phyloP scores from a whole-genome alignment of 2,888 invertebrate species.

The Orthosia cruda region DNA sequence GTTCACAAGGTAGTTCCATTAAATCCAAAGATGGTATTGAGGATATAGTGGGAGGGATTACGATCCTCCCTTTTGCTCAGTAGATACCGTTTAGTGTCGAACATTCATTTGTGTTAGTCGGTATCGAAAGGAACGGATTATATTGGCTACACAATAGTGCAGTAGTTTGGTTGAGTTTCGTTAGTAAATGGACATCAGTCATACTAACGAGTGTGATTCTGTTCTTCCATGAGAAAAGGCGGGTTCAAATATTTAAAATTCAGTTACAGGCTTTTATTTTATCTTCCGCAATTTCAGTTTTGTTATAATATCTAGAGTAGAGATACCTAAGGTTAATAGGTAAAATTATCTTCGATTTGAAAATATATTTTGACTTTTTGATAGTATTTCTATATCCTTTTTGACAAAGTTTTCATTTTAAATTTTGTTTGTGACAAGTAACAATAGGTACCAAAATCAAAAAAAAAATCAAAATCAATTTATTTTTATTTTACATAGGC shows the following conservation, averaged over 20 bases:
- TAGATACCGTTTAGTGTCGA: constrained; percentile 66
- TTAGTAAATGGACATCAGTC: not conserved
- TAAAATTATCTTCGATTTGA: no score
- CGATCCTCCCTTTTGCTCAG: constrained; percentile 50
- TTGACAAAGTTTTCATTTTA: no score
- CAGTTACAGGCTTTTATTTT: not conserved
- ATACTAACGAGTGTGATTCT: not conserved
- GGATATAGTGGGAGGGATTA: constrained; percentile 55
- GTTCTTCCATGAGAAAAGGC: not conserved
- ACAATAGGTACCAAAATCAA: no score
- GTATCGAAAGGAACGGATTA: constrained; percentile 43
- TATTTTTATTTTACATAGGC: no score
- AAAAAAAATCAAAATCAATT: no score
- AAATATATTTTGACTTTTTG: not conserved
- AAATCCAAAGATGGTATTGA: no score
- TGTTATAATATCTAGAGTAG: not conserved
- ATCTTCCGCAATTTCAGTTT: not conserved
- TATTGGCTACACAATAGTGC: constrained; percentile 29
- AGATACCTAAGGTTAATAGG: no score
- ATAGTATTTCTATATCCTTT: no score
- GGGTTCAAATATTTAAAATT: not conserved
- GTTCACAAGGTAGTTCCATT: no score
- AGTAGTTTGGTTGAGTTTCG: constrained; percentile 7
- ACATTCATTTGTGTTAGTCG: constrained; percentile 64
- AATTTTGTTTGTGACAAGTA: no score